A percentile compares a stretch with the other conserved stretches of the same genome.
Conservation (phyloP, 2,888 invertebrate species). For the Deroplatys truncata region DNA sequence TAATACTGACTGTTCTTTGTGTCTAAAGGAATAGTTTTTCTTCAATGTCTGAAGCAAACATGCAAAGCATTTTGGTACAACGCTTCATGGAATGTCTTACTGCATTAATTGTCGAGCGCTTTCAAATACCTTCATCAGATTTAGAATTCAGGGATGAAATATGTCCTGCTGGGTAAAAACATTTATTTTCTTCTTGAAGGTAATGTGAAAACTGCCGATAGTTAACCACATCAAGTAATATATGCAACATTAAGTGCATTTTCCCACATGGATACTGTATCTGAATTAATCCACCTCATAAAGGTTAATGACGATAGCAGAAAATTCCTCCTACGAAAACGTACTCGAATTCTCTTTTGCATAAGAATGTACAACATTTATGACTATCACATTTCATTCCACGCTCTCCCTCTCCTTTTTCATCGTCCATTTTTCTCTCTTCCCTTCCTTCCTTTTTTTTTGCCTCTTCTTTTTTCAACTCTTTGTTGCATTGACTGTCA, state of each 20-base stretch:
- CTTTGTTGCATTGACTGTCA: slow-evolving; percentile 6
- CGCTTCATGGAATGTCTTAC: no score
- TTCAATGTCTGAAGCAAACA: no score
- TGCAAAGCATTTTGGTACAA: no score
- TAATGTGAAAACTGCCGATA: no score
- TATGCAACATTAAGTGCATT: not conserved
- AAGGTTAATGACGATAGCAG: not conserved
- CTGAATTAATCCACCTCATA: not conserved
- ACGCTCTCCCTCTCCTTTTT: not conserved
- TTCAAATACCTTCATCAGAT: no score
- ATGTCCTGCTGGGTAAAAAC: no score
- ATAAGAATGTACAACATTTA: not conserved
- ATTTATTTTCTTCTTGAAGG: no score
- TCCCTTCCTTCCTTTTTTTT: not conserved
- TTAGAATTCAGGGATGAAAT: no score
- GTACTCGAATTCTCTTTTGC: not conserved
- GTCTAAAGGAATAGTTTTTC: no score
- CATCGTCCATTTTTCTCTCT: not conserved
- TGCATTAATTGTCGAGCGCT: no score
- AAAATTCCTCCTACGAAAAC: not conserved
- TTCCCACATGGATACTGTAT: not conserved
- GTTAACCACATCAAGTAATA: no score
- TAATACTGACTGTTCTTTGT: no score
- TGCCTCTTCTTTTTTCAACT: not conserved
- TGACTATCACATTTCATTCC: not conserved